Percentiles rank a stretch among this genome's conserved stretches.
Evolutionary conservation across 2,888 invertebrate species (phyloP).

Genomic region (Lamproptera curius): DNA sequence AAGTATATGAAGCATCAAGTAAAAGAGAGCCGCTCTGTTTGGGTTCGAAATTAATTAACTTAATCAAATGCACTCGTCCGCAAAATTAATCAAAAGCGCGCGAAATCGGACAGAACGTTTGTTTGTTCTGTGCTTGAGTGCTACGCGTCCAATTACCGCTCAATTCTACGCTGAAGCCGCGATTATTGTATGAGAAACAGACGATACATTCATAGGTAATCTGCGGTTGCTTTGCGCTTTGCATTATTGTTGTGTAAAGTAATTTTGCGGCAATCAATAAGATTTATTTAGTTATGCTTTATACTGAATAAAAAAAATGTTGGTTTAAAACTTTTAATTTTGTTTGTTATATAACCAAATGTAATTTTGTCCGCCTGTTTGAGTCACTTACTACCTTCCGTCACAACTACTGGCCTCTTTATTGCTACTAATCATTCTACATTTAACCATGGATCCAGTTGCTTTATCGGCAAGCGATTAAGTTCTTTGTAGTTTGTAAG

Average conservation of each 20-base stretch:
- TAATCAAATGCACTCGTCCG: constrained; percentile 52
- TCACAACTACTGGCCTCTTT: too few species aligned
- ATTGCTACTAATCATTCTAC: too few species aligned
- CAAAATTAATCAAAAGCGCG: constrained; percentile 52
- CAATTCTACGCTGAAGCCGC: constrained; percentile 15
- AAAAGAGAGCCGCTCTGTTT: constrained; percentile 39
- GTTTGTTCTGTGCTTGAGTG: constrained; percentile 14
- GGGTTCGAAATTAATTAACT: constrained; percentile 39
- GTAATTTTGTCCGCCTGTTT: too few species aligned
- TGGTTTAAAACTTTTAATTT: too few species aligned
- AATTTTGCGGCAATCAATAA: neutral
- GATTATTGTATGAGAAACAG: constrained; percentile 19
- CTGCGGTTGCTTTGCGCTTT: constrained; percentile 17
- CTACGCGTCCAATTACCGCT: constrained; percentile 19
- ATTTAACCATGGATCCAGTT: too few species aligned
- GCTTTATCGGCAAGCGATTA: too few species aligned
- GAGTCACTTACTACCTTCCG: too few species aligned
- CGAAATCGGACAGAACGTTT: constrained; percentile 26
- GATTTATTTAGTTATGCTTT: too few species aligned
- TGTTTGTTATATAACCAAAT: too few species aligned
- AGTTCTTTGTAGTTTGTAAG: too few species aligned
- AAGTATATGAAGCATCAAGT: constrained; percentile 26
- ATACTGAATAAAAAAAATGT: too few species aligned
- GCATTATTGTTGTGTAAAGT: constrained; percentile 3
- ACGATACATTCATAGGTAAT: constrained; percentile 15